Evolutionary conservation across 2,797 vertebrate genomes (phyloP), one percentile per base, ranked within the genome.

Genomic region (Periophthalmus magnuspinnatus): DNA sequence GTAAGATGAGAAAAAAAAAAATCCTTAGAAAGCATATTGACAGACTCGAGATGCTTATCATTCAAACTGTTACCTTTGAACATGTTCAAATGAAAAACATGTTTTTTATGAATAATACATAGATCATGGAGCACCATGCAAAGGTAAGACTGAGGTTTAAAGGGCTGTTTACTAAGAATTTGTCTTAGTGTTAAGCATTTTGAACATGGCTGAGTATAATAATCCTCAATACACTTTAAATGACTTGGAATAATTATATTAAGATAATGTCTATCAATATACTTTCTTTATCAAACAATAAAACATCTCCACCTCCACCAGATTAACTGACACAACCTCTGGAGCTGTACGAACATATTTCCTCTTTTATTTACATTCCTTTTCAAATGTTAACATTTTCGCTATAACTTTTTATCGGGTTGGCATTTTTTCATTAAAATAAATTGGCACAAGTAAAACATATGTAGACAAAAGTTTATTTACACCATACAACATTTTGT

Each of bases 381-480:
- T 94, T 94, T 94, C 92, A 94, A 95, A 94, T 92, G 93, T 93
- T 93, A 94, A 95, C 94, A 95, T 94, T 93, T 94, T 92, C 88
- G 89, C 91, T 93, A 93, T 90, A 93, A 91, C 91, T 91, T 91
- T 92, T 93, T 88, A 93, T 93, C 92, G 92, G 91, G 89, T 94
- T 90, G 92, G 91, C 92, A 93, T 89, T 90, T 90, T 92, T 92
- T 92, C 93, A 93, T 92, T 92, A 95, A 95, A 98, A 98, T 95
- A 97, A 97, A 97, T 94, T 95, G 95, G 94, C 96, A 97, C 96
- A 93, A 94, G 94, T 96, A 94, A 97, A 98, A 95, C 97, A 96
- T 94, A 96, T 99, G 96, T 99, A 99, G 98, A 99, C 97, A 99
- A 99, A 99, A 96, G 95, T 99, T 99, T 99, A 99, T 99, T 99